phyloP scores from a whole-genome alignment of 23 tunicate species.

The Halocynthia aurantium region DNA sequence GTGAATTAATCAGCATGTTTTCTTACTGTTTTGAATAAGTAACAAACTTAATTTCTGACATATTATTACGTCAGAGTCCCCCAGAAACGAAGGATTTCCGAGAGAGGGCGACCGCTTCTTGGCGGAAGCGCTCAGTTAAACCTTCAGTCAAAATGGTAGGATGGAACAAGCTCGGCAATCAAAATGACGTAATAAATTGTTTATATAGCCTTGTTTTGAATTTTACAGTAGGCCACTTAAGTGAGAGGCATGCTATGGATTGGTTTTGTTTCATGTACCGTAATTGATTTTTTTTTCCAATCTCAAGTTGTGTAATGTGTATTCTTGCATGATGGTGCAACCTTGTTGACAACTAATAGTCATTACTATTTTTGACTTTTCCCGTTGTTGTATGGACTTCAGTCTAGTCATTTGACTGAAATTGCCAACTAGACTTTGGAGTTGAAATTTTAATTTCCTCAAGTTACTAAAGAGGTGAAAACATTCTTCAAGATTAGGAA shows the following conservation, averaged over 20 bases:
- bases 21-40: no score
- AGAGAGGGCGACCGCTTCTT: constrained; percentile 51
- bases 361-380: no score
- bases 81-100: constrained; percentile 30
- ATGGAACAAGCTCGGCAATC: constrained; percentile 21
- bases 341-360: no score
- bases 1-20: no score
- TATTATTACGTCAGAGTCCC: constrained; percentile 37
- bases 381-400: no score
- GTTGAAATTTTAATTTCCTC: no score
- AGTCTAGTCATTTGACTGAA: no score
- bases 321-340: no score
- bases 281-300: neutral
- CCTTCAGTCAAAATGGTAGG: constrained; percentile 11
- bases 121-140: constrained; percentile 58
- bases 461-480: no score
- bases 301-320: neutral
- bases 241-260: neutral
- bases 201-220: neutral
- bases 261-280: neutral
- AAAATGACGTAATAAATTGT: constrained; percentile 44
- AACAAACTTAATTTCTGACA: no score
- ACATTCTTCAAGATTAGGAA: no score
- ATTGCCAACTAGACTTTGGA: no score
- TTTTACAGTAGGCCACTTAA: neutral